A percentile compares a stretch with the other conserved stretches of the same genome.
Conservation (phyloP, 1,140 invertebrate species). For the Pseudomyrmex concolor region DNA sequence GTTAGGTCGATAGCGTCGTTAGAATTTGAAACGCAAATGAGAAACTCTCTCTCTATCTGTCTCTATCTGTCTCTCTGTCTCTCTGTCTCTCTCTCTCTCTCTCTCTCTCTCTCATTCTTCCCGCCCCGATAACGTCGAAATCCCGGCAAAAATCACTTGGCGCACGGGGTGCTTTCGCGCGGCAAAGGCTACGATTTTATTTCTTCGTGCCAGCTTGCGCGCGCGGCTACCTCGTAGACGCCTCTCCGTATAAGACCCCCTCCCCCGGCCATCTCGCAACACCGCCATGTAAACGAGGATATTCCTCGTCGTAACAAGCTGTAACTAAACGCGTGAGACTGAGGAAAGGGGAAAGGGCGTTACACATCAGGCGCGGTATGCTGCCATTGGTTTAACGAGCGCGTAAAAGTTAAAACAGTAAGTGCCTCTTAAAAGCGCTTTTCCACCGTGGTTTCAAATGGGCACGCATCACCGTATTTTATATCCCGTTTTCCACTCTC, state of each 20-base stretch:
- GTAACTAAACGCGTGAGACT: slow-evolving; percentile 75
- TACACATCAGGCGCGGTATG: slow-evolving; percentile 59
- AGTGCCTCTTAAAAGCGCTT: slow-evolving; percentile 71
- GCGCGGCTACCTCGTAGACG: not conserved
- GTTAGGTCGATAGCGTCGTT: slow-evolving; percentile 66
- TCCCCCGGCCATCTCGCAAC: slow-evolving; percentile 26
- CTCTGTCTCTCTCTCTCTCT: slow-evolving; percentile 9
- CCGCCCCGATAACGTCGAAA: slow-evolving; percentile 63
- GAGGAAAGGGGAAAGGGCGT: slow-evolving; percentile 49
- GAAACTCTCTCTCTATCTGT: slow-evolving; percentile 3
- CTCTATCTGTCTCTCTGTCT: slow-evolving; percentile 1
- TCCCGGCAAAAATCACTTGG: slow-evolving; percentile 69
- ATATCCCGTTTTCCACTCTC: slow-evolving; percentile 40
- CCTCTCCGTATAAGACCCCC: not conserved
- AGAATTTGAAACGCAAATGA: slow-evolving; percentile 73
- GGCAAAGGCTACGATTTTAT: slow-evolving; percentile 65
- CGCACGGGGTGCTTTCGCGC: slow-evolving; percentile 48
- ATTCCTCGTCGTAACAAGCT: slow-evolving; percentile 72
- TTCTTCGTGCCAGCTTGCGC: slow-evolving; percentile 43
- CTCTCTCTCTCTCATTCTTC: not conserved
- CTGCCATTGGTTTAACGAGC: slow-evolving; percentile 78
- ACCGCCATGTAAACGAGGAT: slow-evolving; percentile 65
- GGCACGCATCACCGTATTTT: slow-evolving; percentile 67
- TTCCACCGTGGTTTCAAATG: slow-evolving; percentile 73
- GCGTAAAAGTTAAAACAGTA: slow-evolving; percentile 79